Base-by-base conservation (phyloP, 2,113 vertebrate genomes). In the Hystrix cristata region DNA sequence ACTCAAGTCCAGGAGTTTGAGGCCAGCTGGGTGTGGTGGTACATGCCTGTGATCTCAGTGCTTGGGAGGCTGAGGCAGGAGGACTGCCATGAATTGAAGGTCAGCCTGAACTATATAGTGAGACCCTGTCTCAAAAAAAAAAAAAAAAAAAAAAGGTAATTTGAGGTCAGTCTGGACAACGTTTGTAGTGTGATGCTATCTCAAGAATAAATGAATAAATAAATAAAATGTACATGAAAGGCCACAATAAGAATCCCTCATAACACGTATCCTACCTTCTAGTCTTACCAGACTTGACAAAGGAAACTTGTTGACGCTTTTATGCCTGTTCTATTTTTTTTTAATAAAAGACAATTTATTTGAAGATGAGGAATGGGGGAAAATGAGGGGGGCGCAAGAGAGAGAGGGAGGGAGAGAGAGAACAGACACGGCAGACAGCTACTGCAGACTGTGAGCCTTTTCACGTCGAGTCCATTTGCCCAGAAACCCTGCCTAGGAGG, bases 381-480 rank as follows among this genome's bases (percentile, higher is more conserved):
- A 38, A 38, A 38, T 38, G 38, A 38, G 38, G 38, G 38, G 38
- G 38, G 38, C 38, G 38, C 38, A 38, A 38, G 38, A 38, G 38
- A 38, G 38, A 38, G 38, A 38, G 38, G 38, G 38, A 38, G 38
- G 38, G 38, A 38, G 38, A 38, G 38, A 38, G 38, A 38, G 38
- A 38, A 38, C 38, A 38, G 38, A 38, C 38, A 38, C 38, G 38
- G 38, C 38, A 38, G 38, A 38, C 38, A 38, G 38, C 38, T 38
- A 38, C 38, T 38, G 38, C 38, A 38, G 38, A 38, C 38, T 38
- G 38, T 38, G 92, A 48, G 19, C 25, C 53, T 71, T 65, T 95
- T 92, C 71, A 94, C 60, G 57, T 83, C 55, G 72, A 95, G 60
- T 90, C 55, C 9, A 1, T 94, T 97, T 92, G 62, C 81, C 84